phyloP scores from a whole-genome alignment of 1,140 invertebrate genomes.

The Papilio aristodemus region DNA sequence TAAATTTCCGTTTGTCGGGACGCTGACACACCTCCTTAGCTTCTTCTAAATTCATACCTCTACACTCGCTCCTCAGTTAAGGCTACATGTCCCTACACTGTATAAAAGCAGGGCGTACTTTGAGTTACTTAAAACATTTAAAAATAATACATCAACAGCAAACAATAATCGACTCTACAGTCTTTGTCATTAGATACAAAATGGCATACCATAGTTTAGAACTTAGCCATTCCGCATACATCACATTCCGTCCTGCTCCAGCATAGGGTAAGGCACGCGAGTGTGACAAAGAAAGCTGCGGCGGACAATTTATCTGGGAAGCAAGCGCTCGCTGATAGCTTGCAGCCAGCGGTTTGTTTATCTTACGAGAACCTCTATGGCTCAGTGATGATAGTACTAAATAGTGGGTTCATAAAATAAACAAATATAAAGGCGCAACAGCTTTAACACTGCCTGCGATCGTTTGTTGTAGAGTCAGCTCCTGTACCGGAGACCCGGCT shows the following conservation, averaged over 20 bases:
- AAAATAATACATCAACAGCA: background rate
- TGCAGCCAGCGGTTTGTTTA: conserved; percentile 8
- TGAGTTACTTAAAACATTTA: background rate
- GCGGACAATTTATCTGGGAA: background rate
- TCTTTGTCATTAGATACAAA: background rate
- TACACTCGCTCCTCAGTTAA: too few species aligned
- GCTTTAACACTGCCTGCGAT: too few species aligned
- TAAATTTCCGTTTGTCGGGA: too few species aligned
- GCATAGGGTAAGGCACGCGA: background rate
- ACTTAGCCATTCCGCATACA: background rate
- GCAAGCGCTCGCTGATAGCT: conserved; percentile 9
- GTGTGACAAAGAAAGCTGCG: background rate
- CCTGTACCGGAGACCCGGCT: too few species aligned
- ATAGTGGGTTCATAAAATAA: background rate
- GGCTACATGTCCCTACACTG: background rate
- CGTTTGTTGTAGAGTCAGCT: too few species aligned
- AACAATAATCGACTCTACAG: background rate
- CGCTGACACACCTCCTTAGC: too few species aligned
- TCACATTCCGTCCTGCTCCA: background rate
- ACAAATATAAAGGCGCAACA: too few species aligned
- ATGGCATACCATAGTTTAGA: background rate
- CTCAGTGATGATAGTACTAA: background rate
- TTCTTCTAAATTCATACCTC: too few species aligned
- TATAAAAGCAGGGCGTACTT: background rate
- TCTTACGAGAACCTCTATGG: background rate